Percentiles rank a stretch among this genome's conserved stretches.
These are phyloP conservation scores for Formicarius rufipectus DNA, from an alignment of 2,113 vertebrate species.

Conservation along the genomic window DNA sequence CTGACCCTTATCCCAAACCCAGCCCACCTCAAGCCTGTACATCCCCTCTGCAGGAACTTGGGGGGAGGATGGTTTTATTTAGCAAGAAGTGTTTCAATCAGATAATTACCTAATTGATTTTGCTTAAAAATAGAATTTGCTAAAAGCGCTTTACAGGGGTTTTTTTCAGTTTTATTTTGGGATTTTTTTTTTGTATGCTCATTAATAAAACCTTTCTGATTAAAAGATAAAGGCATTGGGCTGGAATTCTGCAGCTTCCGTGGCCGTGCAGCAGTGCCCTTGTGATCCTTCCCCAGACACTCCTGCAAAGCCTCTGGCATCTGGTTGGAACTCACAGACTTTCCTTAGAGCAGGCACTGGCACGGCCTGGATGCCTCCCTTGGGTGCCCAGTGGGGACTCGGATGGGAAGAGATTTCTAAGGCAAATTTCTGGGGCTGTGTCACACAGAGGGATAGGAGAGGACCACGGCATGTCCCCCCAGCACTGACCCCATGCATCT, in stretches of 20 bases:
- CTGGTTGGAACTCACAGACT: not conserved
- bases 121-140: slow-evolving; percentile 67
- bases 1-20: not conserved
- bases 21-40: not conserved
- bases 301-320: not conserved
- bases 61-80: slow-evolving; percentile 36
- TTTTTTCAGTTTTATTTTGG: not conserved
- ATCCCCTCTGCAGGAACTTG: not conserved
- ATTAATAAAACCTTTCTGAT: slow-evolving; percentile 54
- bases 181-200: not conserved
- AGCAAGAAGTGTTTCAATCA: slow-evolving; percentile 27
- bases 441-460: not conserved
- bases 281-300: not conserved
- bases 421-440: not conserved
- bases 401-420: not conserved
- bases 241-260: not conserved
- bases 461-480: not conserved
- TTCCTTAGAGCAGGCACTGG: not conserved
- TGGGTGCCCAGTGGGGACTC: not conserved
- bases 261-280: not conserved
- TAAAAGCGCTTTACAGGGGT: not conserved
- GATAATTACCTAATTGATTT: slow-evolving; percentile 74
- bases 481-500: not conserved
- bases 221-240: not conserved
- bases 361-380: not conserved